phyloP scores from a whole-genome alignment of 1,140 invertebrate species.

The Drosophila parvula region DNA sequence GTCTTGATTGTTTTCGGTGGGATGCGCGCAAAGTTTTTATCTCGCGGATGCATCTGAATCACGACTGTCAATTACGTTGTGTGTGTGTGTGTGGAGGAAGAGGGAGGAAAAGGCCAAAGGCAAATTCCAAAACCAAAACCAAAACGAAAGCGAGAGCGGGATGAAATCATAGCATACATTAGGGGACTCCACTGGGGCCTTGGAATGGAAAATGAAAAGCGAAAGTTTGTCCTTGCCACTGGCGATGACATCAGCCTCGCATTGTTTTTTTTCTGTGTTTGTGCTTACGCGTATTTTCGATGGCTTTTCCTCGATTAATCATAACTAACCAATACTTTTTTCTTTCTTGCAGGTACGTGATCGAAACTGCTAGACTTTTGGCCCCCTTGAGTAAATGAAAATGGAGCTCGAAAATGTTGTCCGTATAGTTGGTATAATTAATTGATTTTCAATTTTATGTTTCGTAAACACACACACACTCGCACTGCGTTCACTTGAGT shows the following conservation, averaged over 20 bases:
- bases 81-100: not conserved
- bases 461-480: constrained; percentile 25
- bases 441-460: constrained; percentile 65
- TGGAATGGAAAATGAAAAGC: constrained; percentile 42
- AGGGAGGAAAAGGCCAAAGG: constrained; percentile 1
- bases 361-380: constrained; percentile 8
- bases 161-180: constrained; percentile 65
- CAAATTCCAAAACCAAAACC: constrained; percentile 1
- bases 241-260: constrained; percentile 66
- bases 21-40: constrained; percentile 68
- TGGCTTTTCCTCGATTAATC: constrained; percentile 39
- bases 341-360: constrained; percentile 57
- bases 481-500: constrained; percentile 49
- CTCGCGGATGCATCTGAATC: constrained; percentile 71
- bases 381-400: not conserved
- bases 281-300: constrained; percentile 12
- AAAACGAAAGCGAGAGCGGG: not conserved
- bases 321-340: constrained; percentile 27
- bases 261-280: constrained; percentile 30
- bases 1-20: constrained; percentile 72
- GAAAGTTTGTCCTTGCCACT: constrained; percentile 73
- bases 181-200: constrained; percentile 20
- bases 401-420: constrained; percentile 19
- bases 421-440: constrained; percentile 55
- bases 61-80: constrained; percentile 74